phyloP scores from a whole-genome alignment of 2,888 invertebrate genomes.

The Patella caerulea region DNA sequence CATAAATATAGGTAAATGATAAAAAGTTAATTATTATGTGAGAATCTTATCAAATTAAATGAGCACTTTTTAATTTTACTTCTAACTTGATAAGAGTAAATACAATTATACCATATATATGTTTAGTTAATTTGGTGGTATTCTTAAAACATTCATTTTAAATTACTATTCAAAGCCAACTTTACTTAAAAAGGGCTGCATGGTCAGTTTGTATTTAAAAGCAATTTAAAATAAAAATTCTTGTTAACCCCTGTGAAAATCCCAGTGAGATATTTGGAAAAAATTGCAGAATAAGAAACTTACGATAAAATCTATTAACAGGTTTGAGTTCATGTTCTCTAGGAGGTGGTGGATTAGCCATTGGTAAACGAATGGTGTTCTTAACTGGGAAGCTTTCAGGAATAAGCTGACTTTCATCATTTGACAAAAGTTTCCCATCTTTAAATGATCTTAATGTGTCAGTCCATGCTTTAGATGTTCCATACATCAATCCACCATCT shows the following conservation, averaged over 20 bases:
- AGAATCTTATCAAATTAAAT: background rate
- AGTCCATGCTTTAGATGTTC: conserved; percentile 97
- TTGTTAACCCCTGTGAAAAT: no score
- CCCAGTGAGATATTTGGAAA: no score
- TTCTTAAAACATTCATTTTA: no score
- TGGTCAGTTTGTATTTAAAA: no score
- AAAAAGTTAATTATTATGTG: no score
- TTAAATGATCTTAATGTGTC: conserved; percentile 86
- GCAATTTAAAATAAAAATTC: no score
- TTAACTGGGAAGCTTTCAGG: conserved; percentile 46
- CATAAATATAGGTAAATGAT: conserved; percentile 38
- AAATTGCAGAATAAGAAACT: conserved; percentile 26
- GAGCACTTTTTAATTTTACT: background rate
- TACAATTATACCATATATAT: no score
- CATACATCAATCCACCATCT: conserved; percentile 98
- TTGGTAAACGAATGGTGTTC: conserved; percentile 55
- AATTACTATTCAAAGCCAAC: no score
- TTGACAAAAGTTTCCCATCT: conserved; percentile 83
- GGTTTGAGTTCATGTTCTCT: conserved; percentile 52
- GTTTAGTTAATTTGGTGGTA: no score
- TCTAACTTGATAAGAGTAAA: background rate
- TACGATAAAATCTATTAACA: conserved; percentile 56
- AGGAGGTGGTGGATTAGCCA: conserved; percentile 59
- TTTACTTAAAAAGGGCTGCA: no score
- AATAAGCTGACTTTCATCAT: conserved; percentile 34